Base-by-base conservation (phyloP, 1,140 invertebrate genomes). In the Pseudomyrmex gracilis region DNA sequence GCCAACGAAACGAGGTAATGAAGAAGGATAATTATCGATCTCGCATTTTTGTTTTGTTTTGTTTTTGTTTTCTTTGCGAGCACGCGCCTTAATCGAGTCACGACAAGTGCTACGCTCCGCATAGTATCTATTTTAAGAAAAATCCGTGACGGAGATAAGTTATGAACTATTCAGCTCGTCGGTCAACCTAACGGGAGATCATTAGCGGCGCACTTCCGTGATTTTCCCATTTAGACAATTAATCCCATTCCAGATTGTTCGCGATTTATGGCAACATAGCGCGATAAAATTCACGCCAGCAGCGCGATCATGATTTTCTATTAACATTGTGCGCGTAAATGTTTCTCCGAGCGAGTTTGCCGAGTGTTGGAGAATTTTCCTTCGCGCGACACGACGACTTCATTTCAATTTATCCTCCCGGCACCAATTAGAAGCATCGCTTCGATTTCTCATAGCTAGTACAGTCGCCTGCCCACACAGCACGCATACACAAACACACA, bases 401-500 rank as follows among this genome's bases (percentile, higher is more conserved):
- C 49, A 83, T 76, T 86, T 70, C 66, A 66, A 77, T 74, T 57
- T 70, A 73, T 55, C 60, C 71, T 55, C 71, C 57, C 78, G 73
- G 53, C 71, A 86, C 70, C 84, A 78, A 87, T 86, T 78, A 83
- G 60, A 86, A 55, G 34, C 74, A 64, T 60, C 73, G 15, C n/a
- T 45, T 45, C 58, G 58, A 66, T 53, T 45, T 57, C 57, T 74
- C 47, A 43, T 55, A 22, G 73, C 49, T 24, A 7, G 9, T 63
- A 63, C 53, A 22, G 83, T 34, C 34, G 34, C 5, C 63, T 84
- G 85, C 58, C 70, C 57, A 74, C 71, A 57, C 20, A 43, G 7
- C 58, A 22, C 47, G 3, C 58, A 34, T 24, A 51, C 64, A 55
- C 1, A 57, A 49, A 17, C 51, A 2, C 10, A 0, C 3, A 1